Base-by-base conservation (phyloP, 64 coral and sea anemone genomes). In the Pocillopora verrucosa region DNA sequence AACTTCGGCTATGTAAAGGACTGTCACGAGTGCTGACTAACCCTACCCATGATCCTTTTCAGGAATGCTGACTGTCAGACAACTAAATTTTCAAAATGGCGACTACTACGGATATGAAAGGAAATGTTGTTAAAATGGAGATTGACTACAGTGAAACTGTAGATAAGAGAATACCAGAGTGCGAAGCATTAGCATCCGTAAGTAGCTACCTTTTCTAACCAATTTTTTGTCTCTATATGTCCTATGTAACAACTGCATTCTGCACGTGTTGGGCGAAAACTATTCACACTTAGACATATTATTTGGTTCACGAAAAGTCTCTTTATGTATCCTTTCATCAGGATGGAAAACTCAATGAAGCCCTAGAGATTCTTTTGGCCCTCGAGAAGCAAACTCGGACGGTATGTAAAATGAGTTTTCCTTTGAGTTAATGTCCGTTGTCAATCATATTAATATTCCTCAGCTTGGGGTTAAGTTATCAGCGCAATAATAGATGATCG, bases 61-160 rank as follows among this genome's bases (percentile, higher is more conserved):
- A 12, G 13, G 78, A 41, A n/a, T 35, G 25, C 24, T 60, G 60
- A 58, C 61, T 45, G n/a, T 16, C 38, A 57, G 58, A 13, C 45
- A 19, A 9, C 5, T 58, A 80, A 68, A 77, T 70, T 90, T 94
- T 87, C 96, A 99, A 99, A 69, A 99, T 99, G 97, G 97, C 94
- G 97, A 93, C 91, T 26, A 88, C 97, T 70, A 98, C 96, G 16
- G 97, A 99, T 86, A 99, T 95, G 97, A 30, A 30, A 89, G 97
- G 97, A 95, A 99, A 99, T 95, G 91, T 99, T 36, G 97, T 99
- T 16, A 99, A 99, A 95, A 99, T 99, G 97, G 97, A 99, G 84
- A 94, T 99, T 60, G 97, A 99, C 83, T 99, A 74, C 91, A 95
- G 90, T 74, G 88, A 86, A 83, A 93, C 93, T 84, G 97, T 99